A percentile compares a stretch with the other conserved stretches of the same genome.
These are phyloP conservation scores for Amphibalanus amphitrite DNA, from an alignment of 1,140 invertebrate species.

Conservation along the genomic window DNA sequence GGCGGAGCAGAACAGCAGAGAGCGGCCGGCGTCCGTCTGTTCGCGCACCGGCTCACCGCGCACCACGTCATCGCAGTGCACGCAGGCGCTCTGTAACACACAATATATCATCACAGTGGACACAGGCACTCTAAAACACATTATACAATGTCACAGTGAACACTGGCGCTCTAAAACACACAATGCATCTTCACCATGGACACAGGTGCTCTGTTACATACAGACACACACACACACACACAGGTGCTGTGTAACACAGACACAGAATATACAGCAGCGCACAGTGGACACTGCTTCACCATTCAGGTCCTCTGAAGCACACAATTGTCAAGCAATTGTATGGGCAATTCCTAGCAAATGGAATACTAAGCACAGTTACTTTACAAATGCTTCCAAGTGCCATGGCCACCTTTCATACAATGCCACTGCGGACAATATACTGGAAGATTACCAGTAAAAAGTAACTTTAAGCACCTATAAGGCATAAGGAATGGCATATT, in stretches of 20 bases:
- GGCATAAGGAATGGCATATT: too few species aligned
- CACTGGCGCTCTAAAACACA: conserved; percentile 43
- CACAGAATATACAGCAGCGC: too few species aligned
- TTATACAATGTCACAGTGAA: conserved; percentile 59
- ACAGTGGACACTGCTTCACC: too few species aligned
- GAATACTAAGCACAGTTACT: too few species aligned
- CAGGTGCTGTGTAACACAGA: background rate
- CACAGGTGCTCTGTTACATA: conserved; percentile 5
- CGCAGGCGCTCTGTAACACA: background rate
- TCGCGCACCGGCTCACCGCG: conserved; percentile 37
- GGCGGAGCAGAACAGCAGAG: conserved; percentile 65
- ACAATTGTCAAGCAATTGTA: too few species aligned
- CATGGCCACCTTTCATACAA: too few species aligned
- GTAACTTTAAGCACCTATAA: too few species aligned
- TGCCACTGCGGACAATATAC: too few species aligned
- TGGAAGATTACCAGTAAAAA: too few species aligned
- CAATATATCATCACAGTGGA: background rate
- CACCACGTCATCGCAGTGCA: background rate
- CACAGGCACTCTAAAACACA: conserved; percentile 8
- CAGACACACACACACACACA: conserved; percentile 10
- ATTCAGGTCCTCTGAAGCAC: background rate
- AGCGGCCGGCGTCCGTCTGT: conserved; percentile 29
- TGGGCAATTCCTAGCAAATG: too few species aligned
- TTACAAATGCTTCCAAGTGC: too few species aligned
- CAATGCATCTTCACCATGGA: conserved; percentile 5